Base-by-base conservation (phyloP, 1,140 invertebrate genomes). In the Ostrea denselamellosa region DNA sequence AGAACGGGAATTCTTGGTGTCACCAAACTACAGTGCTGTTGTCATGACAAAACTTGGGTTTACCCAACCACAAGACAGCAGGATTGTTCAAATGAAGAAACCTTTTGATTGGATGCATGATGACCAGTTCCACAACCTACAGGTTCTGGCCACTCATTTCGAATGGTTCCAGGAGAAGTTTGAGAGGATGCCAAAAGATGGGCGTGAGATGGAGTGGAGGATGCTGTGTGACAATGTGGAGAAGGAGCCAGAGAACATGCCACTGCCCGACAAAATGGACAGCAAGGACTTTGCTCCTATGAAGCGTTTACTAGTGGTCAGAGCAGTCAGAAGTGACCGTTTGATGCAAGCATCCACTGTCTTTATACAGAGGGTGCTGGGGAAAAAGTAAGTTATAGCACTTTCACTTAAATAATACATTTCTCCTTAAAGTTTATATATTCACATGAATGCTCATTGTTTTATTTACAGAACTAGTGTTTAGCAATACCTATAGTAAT, bases 41-140 rank as follows among this genome's bases (percentile, higher is more conserved):
- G 93, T 94, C 10, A 94, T 95, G 94, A 91, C 93, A 65, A 90
- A 93, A 22, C 77, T 93, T 0, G 91, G 90, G 10, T 89, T 86
- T 77, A 90, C 88, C 44, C 90, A 92, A 22, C 89, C 86, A 8
- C 56, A 89, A n/a, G 92, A 93, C 65, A 91, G 88, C 58, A 91
- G 91, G 81, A 92, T 94, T 71, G 85, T 92, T 54, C 90, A 93
- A 71, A 89, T 92, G 52, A 95, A 95, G 91, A 95, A 95, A 85
- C 93, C 94, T n/a, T 95, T 95, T 91, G 95, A 95, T 85, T 95
- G 95, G 95, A 95, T 95, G 95, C 91, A 92, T 10, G 95, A 95
- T 87, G 95, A 95, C 53, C 93, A 94, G 91, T 95, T 94, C 90
- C 90, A 93, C 87, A 95, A 95, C 86, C 90, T 95, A n/a, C 94